phyloP scores from a whole-genome alignment of 2,888 invertebrate species.

The Phania funesta region DNA sequence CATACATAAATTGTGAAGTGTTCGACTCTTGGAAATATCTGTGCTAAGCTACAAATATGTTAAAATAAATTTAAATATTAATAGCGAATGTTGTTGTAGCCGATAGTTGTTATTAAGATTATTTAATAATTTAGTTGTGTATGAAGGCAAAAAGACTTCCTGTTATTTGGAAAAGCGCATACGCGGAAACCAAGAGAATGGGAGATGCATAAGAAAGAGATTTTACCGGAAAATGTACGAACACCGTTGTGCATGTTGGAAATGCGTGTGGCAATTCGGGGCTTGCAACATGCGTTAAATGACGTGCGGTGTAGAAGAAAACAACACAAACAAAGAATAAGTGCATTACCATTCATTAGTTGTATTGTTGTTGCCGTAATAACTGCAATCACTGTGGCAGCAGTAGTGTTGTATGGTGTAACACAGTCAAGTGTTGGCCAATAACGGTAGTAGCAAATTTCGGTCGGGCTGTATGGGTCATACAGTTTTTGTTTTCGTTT shows the following conservation, averaged over 20 bases:
- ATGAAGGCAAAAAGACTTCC: constrained; percentile 46
- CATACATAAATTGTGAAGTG: not conserved
- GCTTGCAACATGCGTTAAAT: constrained; percentile 53
- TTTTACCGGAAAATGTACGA: constrained; percentile 48
- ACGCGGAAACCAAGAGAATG: constrained; percentile 67
- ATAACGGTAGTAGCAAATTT: constrained; percentile 63
- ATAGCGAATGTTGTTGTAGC: not conserved
- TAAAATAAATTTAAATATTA: not conserved
- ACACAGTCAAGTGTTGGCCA: constrained; percentile 57
- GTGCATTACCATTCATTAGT: constrained; percentile 38
- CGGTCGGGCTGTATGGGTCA: constrained; percentile 65
- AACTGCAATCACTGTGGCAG: constrained; percentile 22
- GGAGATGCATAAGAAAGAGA: constrained; percentile 42
- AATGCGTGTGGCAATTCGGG: not conserved
- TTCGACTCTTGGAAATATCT: not conserved
- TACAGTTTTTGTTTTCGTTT: constrained; percentile 61
- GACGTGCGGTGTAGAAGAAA: constrained; percentile 37
- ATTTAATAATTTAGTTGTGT: constrained; percentile 30
- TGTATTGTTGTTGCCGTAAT: constrained; percentile 20
- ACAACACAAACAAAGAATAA: constrained; percentile 24
- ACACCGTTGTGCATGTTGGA: not conserved
- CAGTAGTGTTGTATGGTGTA: constrained; percentile 50
- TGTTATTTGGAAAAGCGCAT: constrained; percentile 61
- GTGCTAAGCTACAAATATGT: not conserved
- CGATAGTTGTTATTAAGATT: not conserved